A percentile compares a stretch with the other conserved stretches of the same genome.
These are phyloP conservation scores for Mythimna pallens DNA, from an alignment of 2,888 invertebrate genomes.

Conservation along the genomic window DNA sequence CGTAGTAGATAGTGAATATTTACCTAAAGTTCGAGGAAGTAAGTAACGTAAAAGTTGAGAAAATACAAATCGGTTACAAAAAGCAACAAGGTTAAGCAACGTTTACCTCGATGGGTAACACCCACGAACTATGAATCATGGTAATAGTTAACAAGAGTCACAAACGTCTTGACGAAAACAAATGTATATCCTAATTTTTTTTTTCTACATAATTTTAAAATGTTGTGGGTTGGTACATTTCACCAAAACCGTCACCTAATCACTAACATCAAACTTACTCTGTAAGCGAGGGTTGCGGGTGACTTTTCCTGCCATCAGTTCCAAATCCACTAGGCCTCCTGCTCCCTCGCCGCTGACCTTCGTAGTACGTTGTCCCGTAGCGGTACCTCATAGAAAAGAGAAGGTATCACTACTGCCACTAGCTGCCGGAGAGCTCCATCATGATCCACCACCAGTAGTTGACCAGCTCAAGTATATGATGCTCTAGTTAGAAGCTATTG, in stretches of 20 bases:
- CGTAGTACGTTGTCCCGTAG: slow-evolving; percentile 57
- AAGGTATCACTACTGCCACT: slow-evolving; percentile 37
- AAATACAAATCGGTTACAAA: no score
- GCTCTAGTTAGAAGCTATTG: slow-evolving; percentile 4
- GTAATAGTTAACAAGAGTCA: no score
- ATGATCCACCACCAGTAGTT: not conserved
- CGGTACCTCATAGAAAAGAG: slow-evolving; percentile 57
- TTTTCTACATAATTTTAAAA: no score
- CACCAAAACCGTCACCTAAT: not conserved
- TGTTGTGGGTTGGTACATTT: not conserved
- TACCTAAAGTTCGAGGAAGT: no score
- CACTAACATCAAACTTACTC: slow-evolving; percentile 65
- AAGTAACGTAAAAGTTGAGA: no score
- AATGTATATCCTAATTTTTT: no score
- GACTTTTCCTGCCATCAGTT: slow-evolving; percentile 65
- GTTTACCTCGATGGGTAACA: no score
- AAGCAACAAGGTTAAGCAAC: no score
- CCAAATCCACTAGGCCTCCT: slow-evolving; percentile 90
- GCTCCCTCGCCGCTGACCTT: slow-evolving; percentile 93
- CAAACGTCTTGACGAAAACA: no score
- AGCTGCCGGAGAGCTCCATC: slow-evolving; percentile 1
- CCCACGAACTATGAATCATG: no score
- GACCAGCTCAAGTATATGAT: not conserved
- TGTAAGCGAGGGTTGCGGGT: slow-evolving; percentile 73
- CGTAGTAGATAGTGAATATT: no score